phyloP scores from a whole-genome alignment of 2,888 invertebrate species.

The Phytoseiulus persimilis region DNA sequence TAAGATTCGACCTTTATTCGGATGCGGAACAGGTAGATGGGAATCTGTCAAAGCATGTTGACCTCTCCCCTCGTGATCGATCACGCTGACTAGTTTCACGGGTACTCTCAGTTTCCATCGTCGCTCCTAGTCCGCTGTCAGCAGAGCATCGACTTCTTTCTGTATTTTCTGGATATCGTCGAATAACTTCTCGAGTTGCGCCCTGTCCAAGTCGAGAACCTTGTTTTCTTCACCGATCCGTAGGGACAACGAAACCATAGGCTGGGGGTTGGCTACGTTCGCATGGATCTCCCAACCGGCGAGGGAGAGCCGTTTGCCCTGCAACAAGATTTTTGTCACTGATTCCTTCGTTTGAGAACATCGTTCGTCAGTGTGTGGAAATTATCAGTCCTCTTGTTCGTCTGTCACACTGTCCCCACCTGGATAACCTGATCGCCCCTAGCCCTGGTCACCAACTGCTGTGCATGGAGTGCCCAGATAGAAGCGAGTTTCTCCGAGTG shows the following conservation, averaged over 20 bases:
- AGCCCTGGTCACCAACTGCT: neutral
- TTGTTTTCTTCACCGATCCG: slow-evolving; percentile 14
- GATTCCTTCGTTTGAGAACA: neutral
- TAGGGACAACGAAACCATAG: neutral
- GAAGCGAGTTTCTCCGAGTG: slow-evolving; percentile 36
- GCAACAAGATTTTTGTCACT: neutral
- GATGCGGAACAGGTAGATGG: no score
- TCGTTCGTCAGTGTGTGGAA: no score
- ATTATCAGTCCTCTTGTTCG: no score
- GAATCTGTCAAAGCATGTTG: no score
- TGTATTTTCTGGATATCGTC: neutral
- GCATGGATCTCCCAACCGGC: slow-evolving; percentile 14
- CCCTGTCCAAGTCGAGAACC: neutral
- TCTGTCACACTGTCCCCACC: neutral
- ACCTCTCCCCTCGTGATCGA: no score
- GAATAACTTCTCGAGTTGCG: slow-evolving; percentile 10
- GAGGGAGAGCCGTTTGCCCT: slow-evolving; percentile 25
- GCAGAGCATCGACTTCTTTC: slow-evolving; percentile 7
- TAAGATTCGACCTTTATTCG: no score
- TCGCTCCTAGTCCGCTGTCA: neutral
- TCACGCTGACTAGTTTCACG: no score
- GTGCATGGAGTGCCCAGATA: slow-evolving; percentile 34
- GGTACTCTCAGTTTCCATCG: no score
- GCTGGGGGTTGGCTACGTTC: slow-evolving; percentile 23
- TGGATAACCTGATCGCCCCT: slow-evolving; percentile 21